Percentiles rank a stretch among this genome's conserved stretches.
Conservation (phyloP, 2,113 vertebrate genomes). For the Osmerus mordax region DNA sequence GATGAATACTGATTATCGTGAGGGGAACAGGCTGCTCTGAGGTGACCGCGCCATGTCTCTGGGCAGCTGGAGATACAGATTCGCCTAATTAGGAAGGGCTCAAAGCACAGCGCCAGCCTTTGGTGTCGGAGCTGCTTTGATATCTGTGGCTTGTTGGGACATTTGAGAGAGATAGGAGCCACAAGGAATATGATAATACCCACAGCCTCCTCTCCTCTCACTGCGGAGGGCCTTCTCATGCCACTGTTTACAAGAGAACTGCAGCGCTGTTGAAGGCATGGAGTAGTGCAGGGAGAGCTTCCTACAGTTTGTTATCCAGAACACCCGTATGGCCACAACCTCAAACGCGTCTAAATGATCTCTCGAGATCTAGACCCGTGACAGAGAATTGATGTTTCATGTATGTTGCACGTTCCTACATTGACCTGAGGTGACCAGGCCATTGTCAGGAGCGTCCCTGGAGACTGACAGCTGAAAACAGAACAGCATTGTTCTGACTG, state of each 20-base stretch:
- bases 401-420: no score
- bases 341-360: no score
- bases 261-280: neutral
- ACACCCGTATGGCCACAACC: no score
- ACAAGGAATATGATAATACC: slow-evolving; percentile 21
- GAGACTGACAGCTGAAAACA: neutral
- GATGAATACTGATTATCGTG: neutral
- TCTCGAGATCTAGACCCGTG: no score
- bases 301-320: no score
- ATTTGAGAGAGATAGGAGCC: slow-evolving; percentile 21
- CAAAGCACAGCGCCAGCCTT: slow-evolving; percentile 50
- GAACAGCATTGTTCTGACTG: neutral
- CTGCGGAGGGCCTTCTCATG: slow-evolving; percentile 10
- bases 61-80: slow-evolving; percentile 26
- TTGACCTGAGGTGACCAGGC: no score
- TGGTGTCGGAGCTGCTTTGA: slow-evolving; percentile 48
- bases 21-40: neutral
- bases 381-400: no score
- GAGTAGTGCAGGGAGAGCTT: no score
- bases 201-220: neutral
- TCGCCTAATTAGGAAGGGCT: slow-evolving; percentile 56
- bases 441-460: no score
- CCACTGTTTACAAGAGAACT: neutral
- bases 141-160: slow-evolving; percentile 50
- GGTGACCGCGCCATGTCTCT: neutral